phyloP scores from a whole-genome alignment of 2,797 vertebrate genomes.

The Anguilla anguilla region DNA sequence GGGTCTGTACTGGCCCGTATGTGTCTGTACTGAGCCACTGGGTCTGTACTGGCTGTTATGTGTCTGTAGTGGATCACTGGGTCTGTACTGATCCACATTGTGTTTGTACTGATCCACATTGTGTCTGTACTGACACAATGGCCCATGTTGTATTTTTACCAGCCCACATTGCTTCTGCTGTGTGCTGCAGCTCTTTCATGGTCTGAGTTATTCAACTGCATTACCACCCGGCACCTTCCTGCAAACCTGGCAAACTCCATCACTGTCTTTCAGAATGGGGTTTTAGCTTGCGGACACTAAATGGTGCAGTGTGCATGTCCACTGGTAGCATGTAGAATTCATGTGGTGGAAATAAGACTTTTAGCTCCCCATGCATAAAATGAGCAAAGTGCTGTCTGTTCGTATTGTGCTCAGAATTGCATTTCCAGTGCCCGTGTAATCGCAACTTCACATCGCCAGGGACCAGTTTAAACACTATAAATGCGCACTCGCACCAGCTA shows the following conservation, averaged over 20 bases:
- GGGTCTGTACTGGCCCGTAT: no score
- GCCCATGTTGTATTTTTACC: no score
- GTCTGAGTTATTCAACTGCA: background rate
- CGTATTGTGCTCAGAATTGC: background rate
- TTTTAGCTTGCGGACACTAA: background rate
- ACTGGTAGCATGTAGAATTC: conserved; percentile 54
- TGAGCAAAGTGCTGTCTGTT: background rate
- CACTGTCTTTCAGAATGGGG: background rate
- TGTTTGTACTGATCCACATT: background rate
- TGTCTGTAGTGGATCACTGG: no score
- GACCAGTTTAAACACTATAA: background rate
- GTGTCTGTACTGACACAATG: background rate
- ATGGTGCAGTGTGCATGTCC: conserved; percentile 50
- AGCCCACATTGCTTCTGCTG: background rate
- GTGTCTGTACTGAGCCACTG: no score
- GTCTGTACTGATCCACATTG: background rate
- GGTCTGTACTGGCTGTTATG: no score
- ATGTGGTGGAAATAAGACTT: conserved; percentile 53
- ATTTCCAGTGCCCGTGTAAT: background rate
- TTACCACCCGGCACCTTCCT: conserved; percentile 35
- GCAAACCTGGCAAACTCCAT: conserved; percentile 39
- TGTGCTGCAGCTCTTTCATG: no score
- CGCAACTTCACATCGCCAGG: background rate
- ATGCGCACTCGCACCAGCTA: background rate
- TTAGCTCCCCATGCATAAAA: conserved; percentile 32